These are phyloP conservation scores for Drosophila athabasca DNA, from an alignment of 1,140 invertebrate genomes.

Conservation along the genomic window DNA sequence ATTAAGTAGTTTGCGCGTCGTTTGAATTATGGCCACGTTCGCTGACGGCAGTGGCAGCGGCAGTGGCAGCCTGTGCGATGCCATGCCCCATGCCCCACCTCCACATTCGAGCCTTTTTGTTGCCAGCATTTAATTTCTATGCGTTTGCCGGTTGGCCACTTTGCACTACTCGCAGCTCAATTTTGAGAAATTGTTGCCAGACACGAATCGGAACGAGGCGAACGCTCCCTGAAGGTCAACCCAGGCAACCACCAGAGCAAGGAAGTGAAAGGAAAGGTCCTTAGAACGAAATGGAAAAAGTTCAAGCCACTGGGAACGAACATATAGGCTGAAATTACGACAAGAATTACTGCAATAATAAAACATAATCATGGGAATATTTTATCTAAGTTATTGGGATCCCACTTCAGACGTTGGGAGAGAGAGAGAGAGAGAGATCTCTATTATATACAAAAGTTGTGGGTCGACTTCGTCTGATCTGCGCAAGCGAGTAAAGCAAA, in stretches of 20 bases:
- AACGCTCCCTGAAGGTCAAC: conserved; percentile 51
- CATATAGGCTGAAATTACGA: background rate
- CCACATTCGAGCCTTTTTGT: conserved; percentile 18
- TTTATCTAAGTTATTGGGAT: too few species aligned
- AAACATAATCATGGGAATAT: too few species aligned
- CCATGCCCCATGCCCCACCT: conserved; percentile 9
- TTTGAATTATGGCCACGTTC: conserved; percentile 80
- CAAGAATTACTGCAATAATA: too few species aligned
- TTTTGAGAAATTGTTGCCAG: conserved; percentile 70
- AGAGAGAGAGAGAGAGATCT: too few species aligned
- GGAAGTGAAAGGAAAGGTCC: conserved; percentile 8
- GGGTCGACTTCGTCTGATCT: too few species aligned
- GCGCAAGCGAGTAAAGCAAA: too few species aligned
- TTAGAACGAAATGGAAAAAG: background rate
- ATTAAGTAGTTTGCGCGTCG: conserved; percentile 79
- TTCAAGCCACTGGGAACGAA: background rate
- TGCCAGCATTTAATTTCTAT: conserved; percentile 48
- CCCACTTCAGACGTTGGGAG: too few species aligned
- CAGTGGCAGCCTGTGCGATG: conserved; percentile 53
- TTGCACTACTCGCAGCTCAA: conserved; percentile 63
- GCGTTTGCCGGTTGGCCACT: conserved; percentile 57
- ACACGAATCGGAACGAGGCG: conserved; percentile 51
- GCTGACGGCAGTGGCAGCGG: conserved; percentile 47
- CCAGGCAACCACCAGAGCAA: background rate
- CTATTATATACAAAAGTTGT: too few species aligned